Percentiles rank a stretch among this genome's conserved stretches.
Conservation (phyloP, 2,888 invertebrate genomes). For the Microctonus brassicae region DNA sequence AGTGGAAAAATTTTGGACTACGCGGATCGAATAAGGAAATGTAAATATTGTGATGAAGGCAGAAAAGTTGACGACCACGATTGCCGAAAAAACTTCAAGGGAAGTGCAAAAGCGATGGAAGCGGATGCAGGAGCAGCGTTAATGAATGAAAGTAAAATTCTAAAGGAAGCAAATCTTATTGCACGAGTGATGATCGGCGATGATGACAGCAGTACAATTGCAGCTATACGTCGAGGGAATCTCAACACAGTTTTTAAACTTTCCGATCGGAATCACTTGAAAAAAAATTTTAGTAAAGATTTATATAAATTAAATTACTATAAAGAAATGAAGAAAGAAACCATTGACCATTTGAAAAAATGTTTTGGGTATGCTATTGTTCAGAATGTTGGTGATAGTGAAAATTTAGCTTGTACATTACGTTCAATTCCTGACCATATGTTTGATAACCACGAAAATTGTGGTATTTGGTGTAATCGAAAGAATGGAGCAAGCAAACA, state of each 20-base stretch:
- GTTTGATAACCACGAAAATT: conserved; percentile 43
- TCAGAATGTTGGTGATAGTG: conserved; percentile 40
- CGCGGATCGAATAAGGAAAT: conserved; percentile 41
- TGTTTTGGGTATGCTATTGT: conserved; percentile 45
- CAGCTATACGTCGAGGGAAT: conserved; percentile 38
- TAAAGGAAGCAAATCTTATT: conserved; percentile 40
- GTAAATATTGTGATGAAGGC: conserved; percentile 41
- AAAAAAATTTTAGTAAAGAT: conserved; percentile 41
- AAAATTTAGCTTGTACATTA: conserved; percentile 36
- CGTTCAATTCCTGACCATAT: conserved; percentile 42
- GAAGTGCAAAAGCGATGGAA: conserved; percentile 54
- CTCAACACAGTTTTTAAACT: conserved; percentile 34
- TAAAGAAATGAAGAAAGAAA: conserved; percentile 31
- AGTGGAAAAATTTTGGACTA: conserved; percentile 46
- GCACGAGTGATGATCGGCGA: conserved; percentile 47
- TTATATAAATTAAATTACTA: conserved; percentile 38
- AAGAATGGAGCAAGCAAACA: conserved; percentile 10
- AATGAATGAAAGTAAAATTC: conserved; percentile 42
- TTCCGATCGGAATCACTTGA: conserved; percentile 43
- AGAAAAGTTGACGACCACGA: conserved; percentile 41
- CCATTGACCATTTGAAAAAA: conserved; percentile 43
- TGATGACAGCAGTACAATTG: conserved; percentile 48
- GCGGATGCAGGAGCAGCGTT: conserved; percentile 44
- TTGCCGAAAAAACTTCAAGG: conserved; percentile 46
- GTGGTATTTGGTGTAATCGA: conserved; percentile 41